Percentiles rank a stretch among this genome's conserved stretches.
phyloP scores from a whole-genome alignment of 2,888 invertebrate species.

The Drosophila peninsularis region DNA sequence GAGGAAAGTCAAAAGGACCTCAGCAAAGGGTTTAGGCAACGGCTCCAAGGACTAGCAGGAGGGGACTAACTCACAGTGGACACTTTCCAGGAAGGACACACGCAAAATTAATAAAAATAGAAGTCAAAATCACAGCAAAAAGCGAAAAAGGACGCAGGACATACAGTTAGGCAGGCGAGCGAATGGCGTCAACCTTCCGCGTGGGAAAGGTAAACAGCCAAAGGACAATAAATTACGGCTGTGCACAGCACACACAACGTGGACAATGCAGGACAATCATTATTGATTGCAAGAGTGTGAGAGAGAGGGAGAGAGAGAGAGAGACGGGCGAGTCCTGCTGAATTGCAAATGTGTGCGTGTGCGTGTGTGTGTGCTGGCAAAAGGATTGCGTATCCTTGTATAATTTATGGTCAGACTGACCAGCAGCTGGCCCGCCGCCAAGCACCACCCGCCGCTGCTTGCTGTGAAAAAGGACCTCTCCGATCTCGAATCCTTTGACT shows the following conservation, averaged over 20 bases:
- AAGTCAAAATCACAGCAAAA: constrained; percentile 9
- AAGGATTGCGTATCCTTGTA: constrained; percentile 69
- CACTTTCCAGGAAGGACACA: constrained; percentile 49
- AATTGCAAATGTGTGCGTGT: constrained; percentile 42
- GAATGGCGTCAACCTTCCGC: constrained; percentile 47
- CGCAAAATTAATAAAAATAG: constrained; percentile 20
- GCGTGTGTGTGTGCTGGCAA: constrained; percentile 31
- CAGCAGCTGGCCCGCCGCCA: constrained; percentile 42
- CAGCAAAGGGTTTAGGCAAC: constrained; percentile 35
- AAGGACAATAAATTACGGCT: constrained; percentile 66
- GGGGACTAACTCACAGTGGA: constrained; percentile 3
- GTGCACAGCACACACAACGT: constrained; percentile 35
- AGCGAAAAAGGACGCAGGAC: constrained; percentile 35
- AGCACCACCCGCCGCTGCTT: constrained; percentile 36
- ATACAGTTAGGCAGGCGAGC: constrained; percentile 10
- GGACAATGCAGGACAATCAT: constrained; percentile 72
- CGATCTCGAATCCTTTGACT: constrained; percentile 54
- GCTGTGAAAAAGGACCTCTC: constrained; percentile 22
- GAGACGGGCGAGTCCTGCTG: constrained; percentile 13
- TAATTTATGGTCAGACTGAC: constrained; percentile 63
- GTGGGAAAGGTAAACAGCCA: constrained; percentile 73
- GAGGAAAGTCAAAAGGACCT: background rate
- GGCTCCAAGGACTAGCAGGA: constrained; percentile 24
- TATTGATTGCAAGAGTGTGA: constrained; percentile 44
- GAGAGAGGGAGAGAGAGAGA: constrained; percentile 11